Percentiles rank a stretch among this genome's conserved stretches.
These are phyloP conservation scores for Paramisgurnus dabryanus DNA, from an alignment of 2,113 vertebrate species.

Conservation along the genomic window DNA sequence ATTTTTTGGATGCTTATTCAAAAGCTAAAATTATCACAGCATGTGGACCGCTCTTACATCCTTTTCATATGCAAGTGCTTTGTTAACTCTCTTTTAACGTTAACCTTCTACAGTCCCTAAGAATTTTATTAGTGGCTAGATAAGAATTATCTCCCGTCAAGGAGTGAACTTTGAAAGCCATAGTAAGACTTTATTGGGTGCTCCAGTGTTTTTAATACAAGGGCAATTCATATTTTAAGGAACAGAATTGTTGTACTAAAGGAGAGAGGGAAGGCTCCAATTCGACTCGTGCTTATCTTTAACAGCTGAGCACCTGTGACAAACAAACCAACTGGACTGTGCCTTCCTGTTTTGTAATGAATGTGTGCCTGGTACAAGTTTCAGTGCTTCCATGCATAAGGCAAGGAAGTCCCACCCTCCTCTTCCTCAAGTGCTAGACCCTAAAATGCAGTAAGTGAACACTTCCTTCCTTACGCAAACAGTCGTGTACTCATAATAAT, in stretches of 20 bases:
- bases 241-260: conserved; percentile 42
- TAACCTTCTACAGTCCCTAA: no score
- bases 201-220: conserved; percentile 43
- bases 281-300: conserved; percentile 53
- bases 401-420: conserved; percentile 57
- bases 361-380: conserved; percentile 40
- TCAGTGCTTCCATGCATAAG: conserved; percentile 50
- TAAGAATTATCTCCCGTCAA: conserved; percentile 8
- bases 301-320: conserved; percentile 50
- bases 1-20: not conserved
- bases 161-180: conserved; percentile 4
- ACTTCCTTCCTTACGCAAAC: conserved; percentile 50
- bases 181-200: conserved; percentile 33
- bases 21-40: conserved; percentile 2
- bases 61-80: no score
- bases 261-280: conserved; percentile 34
- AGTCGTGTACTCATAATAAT: conserved; percentile 27
- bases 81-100: no score
- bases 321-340: conserved; percentile 48
- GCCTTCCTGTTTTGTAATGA: conserved; percentile 56
- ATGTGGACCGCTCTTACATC: no score
- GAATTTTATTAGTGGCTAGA: not conserved
- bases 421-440: conserved; percentile 45
- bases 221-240: conserved; percentile 38
- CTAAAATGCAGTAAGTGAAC: conserved; percentile 42